phyloP scores from a whole-genome alignment of 2,888 invertebrate species.

The Drosophila acutilabella region DNA sequence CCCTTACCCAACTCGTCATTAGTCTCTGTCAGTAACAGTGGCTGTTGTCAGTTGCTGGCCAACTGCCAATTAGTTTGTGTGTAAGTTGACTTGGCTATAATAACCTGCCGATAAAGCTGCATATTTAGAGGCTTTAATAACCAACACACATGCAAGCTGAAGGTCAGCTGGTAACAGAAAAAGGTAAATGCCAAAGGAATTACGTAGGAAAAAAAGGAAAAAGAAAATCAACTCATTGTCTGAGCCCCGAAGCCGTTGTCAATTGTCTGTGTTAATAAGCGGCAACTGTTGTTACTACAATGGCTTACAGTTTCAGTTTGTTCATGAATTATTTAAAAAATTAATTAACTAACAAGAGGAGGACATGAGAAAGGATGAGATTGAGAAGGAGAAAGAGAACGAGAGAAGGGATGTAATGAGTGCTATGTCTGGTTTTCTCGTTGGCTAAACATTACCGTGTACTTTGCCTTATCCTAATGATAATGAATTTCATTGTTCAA shows the following conservation, averaged over 20 bases:
- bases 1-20: conserved; percentile 24
- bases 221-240: conserved; percentile 5
- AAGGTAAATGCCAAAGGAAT: conserved; percentile 11
- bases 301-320: conserved; percentile 40
- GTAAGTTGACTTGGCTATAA: conserved; percentile 9
- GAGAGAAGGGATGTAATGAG: conserved; percentile 21
- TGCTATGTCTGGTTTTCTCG: conserved; percentile 8
- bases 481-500: conserved; percentile 52
- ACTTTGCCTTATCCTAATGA: conserved; percentile 47
- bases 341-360: conserved; percentile 55
- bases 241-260: conserved; percentile 27
- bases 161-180: conserved; percentile 23
- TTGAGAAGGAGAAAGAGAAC: background rate
- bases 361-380: background rate
- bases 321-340: conserved; percentile 63
- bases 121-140: conserved; percentile 17
- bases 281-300: conserved; percentile 33
- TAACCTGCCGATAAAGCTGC: conserved; percentile 22
- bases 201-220: conserved; percentile 3
- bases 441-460: conserved; percentile 33
- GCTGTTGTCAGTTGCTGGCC: conserved; percentile 21
- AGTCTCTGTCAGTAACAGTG: conserved; percentile 19
- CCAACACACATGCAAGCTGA: conserved; percentile 4
- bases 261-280: conserved; percentile 40
- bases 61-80: conserved; percentile 24